phyloP scores from a whole-genome alignment of 2,797 vertebrate genomes.

The Coregonus sp. region DNA sequence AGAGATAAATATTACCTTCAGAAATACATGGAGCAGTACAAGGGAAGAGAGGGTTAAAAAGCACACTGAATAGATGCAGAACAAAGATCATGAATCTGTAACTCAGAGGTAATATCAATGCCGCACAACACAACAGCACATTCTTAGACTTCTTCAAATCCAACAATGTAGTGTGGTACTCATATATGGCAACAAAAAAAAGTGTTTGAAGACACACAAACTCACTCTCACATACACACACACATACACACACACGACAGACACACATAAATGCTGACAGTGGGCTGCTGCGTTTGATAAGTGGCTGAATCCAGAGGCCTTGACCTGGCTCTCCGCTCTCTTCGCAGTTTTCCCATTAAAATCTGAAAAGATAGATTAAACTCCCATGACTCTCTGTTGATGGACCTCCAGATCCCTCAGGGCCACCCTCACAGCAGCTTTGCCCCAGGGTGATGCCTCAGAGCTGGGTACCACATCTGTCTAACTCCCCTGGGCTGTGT shows the following conservation, averaged over 20 bases:
- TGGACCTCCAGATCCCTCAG: not conserved
- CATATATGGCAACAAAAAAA: not conserved
- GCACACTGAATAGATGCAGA: not conserved
- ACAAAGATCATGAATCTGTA: too few relatives aligned
- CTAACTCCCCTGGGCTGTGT: constrained; percentile 35
- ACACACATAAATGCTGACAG: not conserved
- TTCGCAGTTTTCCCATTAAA: not conserved
- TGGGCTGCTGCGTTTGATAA: not conserved
- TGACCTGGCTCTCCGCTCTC: not conserved
- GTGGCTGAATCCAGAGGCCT: not conserved
- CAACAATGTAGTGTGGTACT: not conserved
- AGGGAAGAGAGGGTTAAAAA: not conserved
- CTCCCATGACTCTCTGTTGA: not conserved
- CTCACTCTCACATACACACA: constrained; percentile 19
- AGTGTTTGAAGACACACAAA: constrained; percentile 15
- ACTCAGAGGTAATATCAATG: not conserved
- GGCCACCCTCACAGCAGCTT: not conserved
- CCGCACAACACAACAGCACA: not conserved
- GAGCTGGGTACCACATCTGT: not conserved
- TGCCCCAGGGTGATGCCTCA: not conserved
- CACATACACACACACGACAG: constrained; percentile 10
- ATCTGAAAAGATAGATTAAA: not conserved
- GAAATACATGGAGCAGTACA: not conserved
- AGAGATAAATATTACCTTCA: not conserved
- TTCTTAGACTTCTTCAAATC: not conserved